Base-by-base conservation (phyloP, 2,797 vertebrate species). In the Coilia nasus region DNA sequence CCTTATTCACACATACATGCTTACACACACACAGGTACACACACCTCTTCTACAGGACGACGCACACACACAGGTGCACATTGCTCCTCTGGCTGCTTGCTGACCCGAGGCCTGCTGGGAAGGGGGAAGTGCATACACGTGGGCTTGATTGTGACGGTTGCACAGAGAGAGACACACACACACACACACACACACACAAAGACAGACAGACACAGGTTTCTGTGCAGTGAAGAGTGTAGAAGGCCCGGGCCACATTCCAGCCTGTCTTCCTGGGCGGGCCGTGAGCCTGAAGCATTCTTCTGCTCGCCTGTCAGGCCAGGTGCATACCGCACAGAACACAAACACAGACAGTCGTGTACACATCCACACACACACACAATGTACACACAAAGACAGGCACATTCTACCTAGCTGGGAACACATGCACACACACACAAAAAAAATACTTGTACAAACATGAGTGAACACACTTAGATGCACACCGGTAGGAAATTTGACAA, bases 181-280 rank as follows among this genome's bases (percentile, higher is more conserved):
- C 2, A 54, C 50, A 54, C 62, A 67, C 62, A 67, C 62, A 28
- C 64, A 71, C 12, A 71, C 12, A 71, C 64, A 71, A 25, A 31
- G 12, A 71, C 64, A 31, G 25, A 71, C 11, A 78, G 31, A 78
- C 71, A 86, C 86, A 89, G 88, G 71, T 78, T 91, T 88, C 91
- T 92, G 88, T 91, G 91, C 87, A 91, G 87, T 90, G 90, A 89
- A 93, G 89, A 92, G 92, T 93, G 94, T 94, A 94, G 92, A 93
- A 90, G 90, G 91, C 93, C 93, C 89, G 91, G 92, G 92, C 92
- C 93, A 93, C 95, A 96, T 95, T 95, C 95, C 94, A 94, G 90
- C 87, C 89, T 93, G 91, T 92, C 93, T 94, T 94, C 94, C 90
- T 93, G 93, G 93, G 92, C 82, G 91, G 94, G 92, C 93, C 92